phyloP scores from a whole-genome alignment of 2,113 vertebrate species.

The Rhinolophus sinicus region DNA sequence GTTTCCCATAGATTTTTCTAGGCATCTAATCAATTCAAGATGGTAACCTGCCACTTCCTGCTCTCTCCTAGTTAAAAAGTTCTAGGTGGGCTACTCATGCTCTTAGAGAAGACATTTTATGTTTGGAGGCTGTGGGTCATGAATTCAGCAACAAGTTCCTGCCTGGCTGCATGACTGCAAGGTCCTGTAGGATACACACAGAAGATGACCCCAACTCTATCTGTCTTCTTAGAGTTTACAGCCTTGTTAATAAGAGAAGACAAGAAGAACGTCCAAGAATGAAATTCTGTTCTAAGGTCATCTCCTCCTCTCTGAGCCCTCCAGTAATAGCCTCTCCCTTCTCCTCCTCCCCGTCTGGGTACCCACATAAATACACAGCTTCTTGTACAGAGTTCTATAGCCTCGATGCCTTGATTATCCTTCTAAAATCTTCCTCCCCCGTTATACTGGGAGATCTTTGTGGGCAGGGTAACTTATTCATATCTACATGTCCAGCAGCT shows the following conservation, averaged over 20 bases:
- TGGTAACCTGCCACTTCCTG: background rate
- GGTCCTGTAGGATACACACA: background rate
- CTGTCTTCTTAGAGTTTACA: background rate
- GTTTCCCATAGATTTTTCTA: background rate
- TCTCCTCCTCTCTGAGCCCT: background rate
- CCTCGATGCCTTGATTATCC: background rate
- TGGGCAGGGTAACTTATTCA: background rate
- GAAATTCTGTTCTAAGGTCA: background rate
- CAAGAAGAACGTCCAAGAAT: background rate
- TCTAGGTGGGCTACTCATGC: background rate
- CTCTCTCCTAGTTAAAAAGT: background rate
- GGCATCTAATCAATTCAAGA: background rate
- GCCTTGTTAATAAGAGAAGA: background rate
- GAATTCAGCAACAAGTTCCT: background rate
- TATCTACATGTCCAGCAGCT: background rate
- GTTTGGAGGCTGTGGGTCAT: background rate
- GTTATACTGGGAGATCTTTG: background rate
- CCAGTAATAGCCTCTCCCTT: background rate
- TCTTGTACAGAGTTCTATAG: background rate
- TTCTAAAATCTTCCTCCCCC: background rate
- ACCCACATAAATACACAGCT: background rate
- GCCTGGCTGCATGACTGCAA: background rate
- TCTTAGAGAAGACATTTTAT: background rate
- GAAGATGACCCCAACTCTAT: background rate
- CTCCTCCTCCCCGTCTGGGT: background rate